These are phyloP conservation scores for Elachura formosa DNA, from an alignment of 2,113 vertebrate species.

Conservation along the genomic window DNA sequence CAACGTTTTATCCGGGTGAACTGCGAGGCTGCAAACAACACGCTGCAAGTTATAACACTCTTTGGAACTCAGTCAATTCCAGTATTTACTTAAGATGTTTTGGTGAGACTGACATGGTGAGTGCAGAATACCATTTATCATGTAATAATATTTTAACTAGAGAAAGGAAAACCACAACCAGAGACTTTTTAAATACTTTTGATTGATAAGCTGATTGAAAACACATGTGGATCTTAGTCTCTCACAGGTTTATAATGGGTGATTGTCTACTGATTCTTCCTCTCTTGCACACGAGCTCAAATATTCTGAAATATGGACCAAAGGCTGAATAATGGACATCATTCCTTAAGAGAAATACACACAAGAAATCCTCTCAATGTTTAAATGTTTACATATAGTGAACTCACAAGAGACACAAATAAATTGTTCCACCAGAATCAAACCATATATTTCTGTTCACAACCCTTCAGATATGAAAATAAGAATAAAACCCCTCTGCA, in stretches of 20 bases:
- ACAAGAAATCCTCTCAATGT: neutral
- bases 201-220: neutral
- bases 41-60: neutral
- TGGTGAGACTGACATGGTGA: neutral
- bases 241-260: neutral
- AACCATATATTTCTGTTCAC: neutral
- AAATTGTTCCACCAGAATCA: neutral
- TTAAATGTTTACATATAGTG: neutral
- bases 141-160: neutral
- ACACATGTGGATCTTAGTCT: neutral
- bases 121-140: neutral
- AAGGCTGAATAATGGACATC: neutral
- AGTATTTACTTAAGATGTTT: neutral
- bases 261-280: constrained; percentile 12
- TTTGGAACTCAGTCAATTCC: neutral
- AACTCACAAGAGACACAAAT: neutral
- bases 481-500: neutral
- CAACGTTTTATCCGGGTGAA: constrained; percentile 91
- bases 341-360: neutral
- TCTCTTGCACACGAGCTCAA: neutral
- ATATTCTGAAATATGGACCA: neutral
- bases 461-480: neutral
- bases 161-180: neutral
- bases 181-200: neutral
- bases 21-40: constrained; percentile 82